A percentile compares a stretch with the other conserved stretches of the same genome.
These are phyloP conservation scores for Heterohyrax brucei DNA, from an alignment of 2,797 vertebrate genomes.

Conservation along the genomic window DNA sequence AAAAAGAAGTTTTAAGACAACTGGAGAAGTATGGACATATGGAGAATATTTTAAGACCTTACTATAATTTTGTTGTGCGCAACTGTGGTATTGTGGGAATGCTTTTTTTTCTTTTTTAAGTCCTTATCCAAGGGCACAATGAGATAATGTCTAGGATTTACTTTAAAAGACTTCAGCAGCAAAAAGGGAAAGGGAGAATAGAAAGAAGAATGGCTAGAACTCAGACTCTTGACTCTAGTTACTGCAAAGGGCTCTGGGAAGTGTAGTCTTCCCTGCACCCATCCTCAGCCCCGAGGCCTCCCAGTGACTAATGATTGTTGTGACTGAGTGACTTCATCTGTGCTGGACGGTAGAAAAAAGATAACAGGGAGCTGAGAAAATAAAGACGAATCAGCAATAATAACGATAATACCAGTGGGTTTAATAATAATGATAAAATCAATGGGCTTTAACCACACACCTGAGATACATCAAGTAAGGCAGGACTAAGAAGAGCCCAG, in stretches of 20 bases:
- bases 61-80: background rate
- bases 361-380: background rate
- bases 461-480: background rate
- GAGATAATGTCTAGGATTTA: slow-evolving; percentile 15
- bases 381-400: background rate
- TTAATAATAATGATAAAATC: background rate
- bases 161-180: slow-evolving; percentile 5
- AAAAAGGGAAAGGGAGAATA: too few relatives aligned
- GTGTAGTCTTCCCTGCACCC: accelerated
- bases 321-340: background rate
- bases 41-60: background rate
- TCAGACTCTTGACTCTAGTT: accelerated
- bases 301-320: background rate
- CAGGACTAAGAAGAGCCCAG: background rate
- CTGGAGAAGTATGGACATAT: background rate
- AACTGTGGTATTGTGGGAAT: background rate
- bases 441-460: background rate
- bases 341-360: background rate
- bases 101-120: background rate
- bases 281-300: background rate
- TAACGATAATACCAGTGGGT: background rate
- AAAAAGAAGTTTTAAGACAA: slow-evolving; percentile 40
- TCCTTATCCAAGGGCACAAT: slow-evolving; percentile 1
- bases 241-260: background rate
- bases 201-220: background rate